Evolutionary conservation across 2,888 invertebrate genomes (phyloP), one percentile per base, ranked within the genome.

Genomic region (Phasia obesa): DNA sequence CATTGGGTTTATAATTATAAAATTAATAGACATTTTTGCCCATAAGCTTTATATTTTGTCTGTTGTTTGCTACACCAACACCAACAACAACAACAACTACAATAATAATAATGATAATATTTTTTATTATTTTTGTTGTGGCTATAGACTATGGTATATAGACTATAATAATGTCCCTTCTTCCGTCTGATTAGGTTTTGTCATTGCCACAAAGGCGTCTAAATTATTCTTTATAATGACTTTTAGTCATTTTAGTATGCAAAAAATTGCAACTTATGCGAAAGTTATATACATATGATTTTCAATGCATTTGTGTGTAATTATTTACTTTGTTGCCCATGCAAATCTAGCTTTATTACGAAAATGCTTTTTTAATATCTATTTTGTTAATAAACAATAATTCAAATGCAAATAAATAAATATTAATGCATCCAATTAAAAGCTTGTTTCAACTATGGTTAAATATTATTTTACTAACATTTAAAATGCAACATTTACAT

Each of bases 291-390:
- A 27, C 49, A 51, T 51, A 5, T 21, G 4, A 17, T 15, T 27
- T n/a, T n/a, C n/a, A n/a, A n/a, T 55, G 4, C 21, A 53, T 13
- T 25, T 31, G 17, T 44, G 7, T 69, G n/a, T 5, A 38, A 35
- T 31, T 59, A 60, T 70, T 25, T 31, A 35, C 15, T 17, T 51
- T 60, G 59, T 60, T 73, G 42, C 27, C 44, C 17, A 25, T 67
- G 59, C 42, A 17, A 47, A 57, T 49, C 11, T 27, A 31, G 23
- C 57, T 57, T 49, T 42, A 21, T 65, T 49, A 23, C 35, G 23
- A 64, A 53, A 71, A 70, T 71, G 35, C 62, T 13, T 67, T 81
- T 73, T 57, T 11, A 75, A 65, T 44, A 4, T n/a, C n/a, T n/a
- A n/a, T 42, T 19, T 42, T 5, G 15, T 19, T 19, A 55, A 42